Evolutionary conservation across 2,797 vertebrate genomes (phyloP), one percentile per base, ranked within the genome.

Genomic region (Danio tinwini): DNA sequence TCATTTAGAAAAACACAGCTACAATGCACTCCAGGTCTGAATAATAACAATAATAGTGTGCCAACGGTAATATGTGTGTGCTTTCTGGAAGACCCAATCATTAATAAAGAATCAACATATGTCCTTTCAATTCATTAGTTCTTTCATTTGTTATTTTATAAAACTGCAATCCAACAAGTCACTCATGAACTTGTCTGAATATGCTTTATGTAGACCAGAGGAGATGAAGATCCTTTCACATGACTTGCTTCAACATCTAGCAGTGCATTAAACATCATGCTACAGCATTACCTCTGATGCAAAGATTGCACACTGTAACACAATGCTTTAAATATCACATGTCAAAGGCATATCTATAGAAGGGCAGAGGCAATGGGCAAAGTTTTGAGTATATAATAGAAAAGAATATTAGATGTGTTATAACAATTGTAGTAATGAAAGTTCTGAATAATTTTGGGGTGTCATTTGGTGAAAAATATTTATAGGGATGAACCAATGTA

Each of bases 31-130:
- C 53, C 29, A 40, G 44, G 39, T 61, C 1, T 12, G 67, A 72
- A 63, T 50, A 63, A 37, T 55, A 72, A 63, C 37, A 72, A 37
- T 55, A 62, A 42, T 7, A 14, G 16, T 58, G 52, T 4, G 16
- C 7, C 42, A 0, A 5, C 58, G 16, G 21, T 44, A 69, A 72
- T 63, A 72, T 47, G 77, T 53, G n/a, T 63, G 68, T 52, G 56
- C 58, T 63, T 53, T 79, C 59, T 72, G 69, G 78, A 80, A 80
- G 78, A 80, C 78, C 58, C 50, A 64, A 53, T 44, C 11, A 16
- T 49, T 61, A 29, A 52, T 70, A 72, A 72, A 72, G 39, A 45
- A 47, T 19, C 29, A 45, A 64, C 69, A 65, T 16, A 6, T 49
- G 9, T 71, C 52, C 14, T 19, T 50, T 52, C 16, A 42, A 29